Conservation (phyloP, 2,797 vertebrate genomes). For the Rhinophrynus dorsalis region DNA sequence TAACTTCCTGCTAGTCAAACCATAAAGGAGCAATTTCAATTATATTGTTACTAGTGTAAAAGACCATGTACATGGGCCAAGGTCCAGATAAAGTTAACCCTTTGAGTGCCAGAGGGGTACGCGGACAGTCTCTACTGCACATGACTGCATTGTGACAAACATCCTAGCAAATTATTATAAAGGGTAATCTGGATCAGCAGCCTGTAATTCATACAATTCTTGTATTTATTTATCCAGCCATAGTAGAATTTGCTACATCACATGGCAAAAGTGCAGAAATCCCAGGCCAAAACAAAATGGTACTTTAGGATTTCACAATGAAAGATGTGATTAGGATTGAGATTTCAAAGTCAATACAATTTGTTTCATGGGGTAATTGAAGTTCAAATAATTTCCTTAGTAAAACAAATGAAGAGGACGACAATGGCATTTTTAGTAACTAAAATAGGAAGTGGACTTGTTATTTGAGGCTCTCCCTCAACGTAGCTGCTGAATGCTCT, state of each 20-base stretch:
- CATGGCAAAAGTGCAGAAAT: background rate
- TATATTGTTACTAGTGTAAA: too few species aligned
- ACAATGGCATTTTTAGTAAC: constrained; percentile 63
- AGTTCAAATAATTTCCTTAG: constrained; percentile 80
- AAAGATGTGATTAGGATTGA: constrained; percentile 37
- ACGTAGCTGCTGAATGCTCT: constrained; percentile 59
- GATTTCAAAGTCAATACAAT: constrained; percentile 52
- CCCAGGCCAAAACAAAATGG: background rate
- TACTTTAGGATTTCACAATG: background rate
- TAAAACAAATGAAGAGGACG: constrained; percentile 68
- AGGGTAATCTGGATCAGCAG: background rate
- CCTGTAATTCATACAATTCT: background rate
- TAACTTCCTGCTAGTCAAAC: background rate
- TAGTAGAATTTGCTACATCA: constrained; percentile 2
- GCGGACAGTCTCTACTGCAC: too few species aligned
- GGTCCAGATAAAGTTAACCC: too few species aligned
- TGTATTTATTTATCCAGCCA: constrained; percentile 6
- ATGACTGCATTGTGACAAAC: too few species aligned
- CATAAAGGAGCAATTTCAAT: too few species aligned
- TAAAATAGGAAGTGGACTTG: constrained; percentile 67
- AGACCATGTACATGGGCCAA: too few species aligned
- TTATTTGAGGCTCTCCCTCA: constrained; percentile 59
- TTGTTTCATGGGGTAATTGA: constrained; percentile 56
- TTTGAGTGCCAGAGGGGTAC: too few species aligned
- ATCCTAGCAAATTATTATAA: too few species aligned